Evolutionary conservation across 2,797 vertebrate genomes (phyloP).

Genomic region (Pogoniulus pusillus): DNA sequence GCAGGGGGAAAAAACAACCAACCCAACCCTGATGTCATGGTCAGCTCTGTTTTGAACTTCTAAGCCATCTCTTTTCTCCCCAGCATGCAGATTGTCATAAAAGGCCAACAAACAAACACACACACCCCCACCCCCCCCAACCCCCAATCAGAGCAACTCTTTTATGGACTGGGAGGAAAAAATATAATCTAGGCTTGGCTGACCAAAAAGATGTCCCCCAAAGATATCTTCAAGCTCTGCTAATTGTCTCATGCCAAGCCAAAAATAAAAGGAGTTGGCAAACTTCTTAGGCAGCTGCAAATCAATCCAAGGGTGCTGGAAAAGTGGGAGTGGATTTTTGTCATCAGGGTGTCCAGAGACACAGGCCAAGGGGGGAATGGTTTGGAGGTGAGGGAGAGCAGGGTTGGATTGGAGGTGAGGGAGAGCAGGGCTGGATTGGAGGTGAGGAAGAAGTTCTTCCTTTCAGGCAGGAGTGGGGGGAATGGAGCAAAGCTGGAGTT

Average conservation of each 20-base stretch:
- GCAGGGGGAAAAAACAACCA: conserved; percentile 74
- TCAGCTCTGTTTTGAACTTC: conserved; percentile 73
- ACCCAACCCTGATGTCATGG: conserved; percentile 65
- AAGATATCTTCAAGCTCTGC: conserved; percentile 19
- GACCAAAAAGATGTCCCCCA: conserved; percentile 48
- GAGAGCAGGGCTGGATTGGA: too few species aligned
- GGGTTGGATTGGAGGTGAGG: too few species aligned
- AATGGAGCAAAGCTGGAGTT: too few species aligned
- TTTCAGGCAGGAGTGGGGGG: too few species aligned
- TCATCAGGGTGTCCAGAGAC: too few species aligned
- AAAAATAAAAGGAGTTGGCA: background rate
- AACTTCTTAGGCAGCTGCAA: conserved; percentile 6
- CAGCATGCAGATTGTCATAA: conserved; percentile 71
- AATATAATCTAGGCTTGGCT: conserved; percentile 60
- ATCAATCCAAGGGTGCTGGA: conserved; percentile 17
- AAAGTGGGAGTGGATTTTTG: background rate
- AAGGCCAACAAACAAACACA: too few species aligned
- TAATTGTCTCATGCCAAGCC: background rate
- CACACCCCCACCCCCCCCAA: too few species aligned
- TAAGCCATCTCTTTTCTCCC: conserved; percentile 67
- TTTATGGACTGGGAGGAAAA: conserved; percentile 25
- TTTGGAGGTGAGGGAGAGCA: too few species aligned
- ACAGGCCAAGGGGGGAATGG: too few species aligned
- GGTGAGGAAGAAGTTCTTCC: too few species aligned
- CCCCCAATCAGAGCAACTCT: conserved; percentile 66